These are phyloP conservation scores for Acleris literana DNA, from an alignment of 2,888 invertebrate species.

Conservation along the genomic window DNA sequence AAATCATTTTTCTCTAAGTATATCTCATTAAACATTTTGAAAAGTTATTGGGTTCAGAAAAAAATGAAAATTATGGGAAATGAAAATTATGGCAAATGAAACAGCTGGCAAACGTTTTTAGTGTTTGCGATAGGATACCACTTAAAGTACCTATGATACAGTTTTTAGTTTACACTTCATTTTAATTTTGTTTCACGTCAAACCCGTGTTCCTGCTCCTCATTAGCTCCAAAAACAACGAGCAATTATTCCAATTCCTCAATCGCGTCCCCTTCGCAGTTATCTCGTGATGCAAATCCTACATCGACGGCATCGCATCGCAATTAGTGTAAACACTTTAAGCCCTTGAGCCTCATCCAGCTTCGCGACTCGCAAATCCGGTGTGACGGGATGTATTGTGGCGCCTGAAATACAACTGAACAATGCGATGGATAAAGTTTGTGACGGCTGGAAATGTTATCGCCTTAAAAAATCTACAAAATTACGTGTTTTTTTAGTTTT, in stretches of 20 bases:
- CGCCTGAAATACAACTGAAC: slow-evolving; percentile 26
- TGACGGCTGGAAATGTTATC: background rate
- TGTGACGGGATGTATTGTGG: slow-evolving; percentile 46
- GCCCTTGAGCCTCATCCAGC: slow-evolving; percentile 74
- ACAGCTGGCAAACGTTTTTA: too few species aligned
- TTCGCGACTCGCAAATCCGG: slow-evolving; percentile 75
- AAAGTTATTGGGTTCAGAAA: too few species aligned
- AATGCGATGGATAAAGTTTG: background rate
- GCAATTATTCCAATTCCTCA: slow-evolving; percentile 24
- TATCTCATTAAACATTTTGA: too few species aligned
- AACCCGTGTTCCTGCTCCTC: background rate
- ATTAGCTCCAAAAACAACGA: slow-evolving; percentile 23
- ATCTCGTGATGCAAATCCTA: slow-evolving; percentile 40
- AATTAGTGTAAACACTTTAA: slow-evolving; percentile 77
- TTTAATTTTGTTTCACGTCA: background rate
- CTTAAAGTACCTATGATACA: too few species aligned
- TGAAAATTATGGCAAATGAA: too few species aligned
- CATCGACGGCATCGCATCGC: slow-evolving; percentile 64
- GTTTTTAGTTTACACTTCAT: background rate
- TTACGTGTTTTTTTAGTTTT: too few species aligned
- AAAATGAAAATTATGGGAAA: too few species aligned
- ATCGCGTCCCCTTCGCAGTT: slow-evolving; percentile 32
- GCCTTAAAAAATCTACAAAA: background rate
- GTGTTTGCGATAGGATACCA: too few species aligned
- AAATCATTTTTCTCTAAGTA: too few species aligned